phyloP scores from a whole-genome alignment of 1,140 invertebrate species.

The Drosophila serrata region DNA sequence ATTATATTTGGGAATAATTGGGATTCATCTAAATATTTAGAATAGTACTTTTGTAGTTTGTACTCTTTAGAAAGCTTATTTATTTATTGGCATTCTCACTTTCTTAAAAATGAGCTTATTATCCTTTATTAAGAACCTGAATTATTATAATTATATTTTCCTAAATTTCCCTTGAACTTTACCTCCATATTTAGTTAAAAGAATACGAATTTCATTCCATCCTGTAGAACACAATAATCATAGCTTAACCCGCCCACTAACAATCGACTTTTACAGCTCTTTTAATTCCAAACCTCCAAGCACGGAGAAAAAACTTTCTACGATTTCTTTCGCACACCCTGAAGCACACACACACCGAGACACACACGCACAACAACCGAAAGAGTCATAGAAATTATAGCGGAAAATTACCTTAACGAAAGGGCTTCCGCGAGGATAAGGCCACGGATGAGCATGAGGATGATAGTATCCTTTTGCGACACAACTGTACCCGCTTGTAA shows the following conservation, averaged over 20 bases:
- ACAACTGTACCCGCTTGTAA: constrained; percentile 68
- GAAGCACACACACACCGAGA: neutral
- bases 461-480: constrained; percentile 59
- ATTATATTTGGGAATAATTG: too few species aligned
- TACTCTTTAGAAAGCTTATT: too few species aligned
- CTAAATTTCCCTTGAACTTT: neutral
- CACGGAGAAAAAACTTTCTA: constrained; percentile 43
- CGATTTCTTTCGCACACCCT: constrained; percentile 43
- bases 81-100: neutral
- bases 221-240: constrained; percentile 3
- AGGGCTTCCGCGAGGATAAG: constrained; percentile 59
- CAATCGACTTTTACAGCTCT: constrained; percentile 39
- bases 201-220: neutral
- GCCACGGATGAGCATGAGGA: constrained; percentile 27
- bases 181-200: neutral
- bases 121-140: neutral
- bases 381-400: constrained; percentile 67
- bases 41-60: too few species aligned
- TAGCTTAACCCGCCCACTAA: constrained; percentile 7
- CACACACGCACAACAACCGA: constrained; percentile 5
- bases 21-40: too few species aligned
- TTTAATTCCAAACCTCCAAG: constrained; percentile 20
- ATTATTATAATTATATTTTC: neutral
- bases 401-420: constrained; percentile 78
- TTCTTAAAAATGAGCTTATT: neutral